Percentiles rank a stretch among this genome's conserved stretches.
Conservation (phyloP, 2,888 invertebrate genomes). For the Diplolepis rosae region DNA sequence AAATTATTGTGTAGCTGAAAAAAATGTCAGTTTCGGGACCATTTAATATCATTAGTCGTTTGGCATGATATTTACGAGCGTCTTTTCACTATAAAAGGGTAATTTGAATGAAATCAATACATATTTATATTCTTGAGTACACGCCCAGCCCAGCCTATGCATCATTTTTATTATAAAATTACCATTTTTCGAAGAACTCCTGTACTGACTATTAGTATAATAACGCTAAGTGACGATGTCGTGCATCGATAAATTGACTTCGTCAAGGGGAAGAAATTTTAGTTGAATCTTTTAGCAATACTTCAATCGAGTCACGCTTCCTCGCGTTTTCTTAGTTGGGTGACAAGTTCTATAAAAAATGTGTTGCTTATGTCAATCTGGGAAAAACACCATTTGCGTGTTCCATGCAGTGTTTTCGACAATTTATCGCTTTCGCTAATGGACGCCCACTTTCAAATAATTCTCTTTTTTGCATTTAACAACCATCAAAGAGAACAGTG, state of each 20-base stretch:
- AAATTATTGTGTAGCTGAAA: background rate
- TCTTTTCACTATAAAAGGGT: background rate
- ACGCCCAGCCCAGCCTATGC: background rate
- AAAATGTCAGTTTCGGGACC: background rate
- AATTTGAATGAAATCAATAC: background rate
- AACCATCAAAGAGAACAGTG: background rate
- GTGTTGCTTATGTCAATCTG: background rate
- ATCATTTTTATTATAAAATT: background rate
- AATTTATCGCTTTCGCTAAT: background rate
- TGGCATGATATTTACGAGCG: background rate
- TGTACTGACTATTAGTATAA: conserved; percentile 18
- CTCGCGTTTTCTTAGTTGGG: conserved; percentile 2
- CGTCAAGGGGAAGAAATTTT: background rate
- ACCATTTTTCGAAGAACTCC: background rate
- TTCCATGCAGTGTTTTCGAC: background rate
- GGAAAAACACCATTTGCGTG: background rate
- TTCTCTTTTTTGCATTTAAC: background rate
- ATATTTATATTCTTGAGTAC: background rate
- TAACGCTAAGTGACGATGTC: conserved; percentile 21
- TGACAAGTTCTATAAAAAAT: conserved; percentile 14
- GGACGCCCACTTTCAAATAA: background rate
- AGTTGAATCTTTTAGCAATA: background rate
- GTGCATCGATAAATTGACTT: conserved; percentile 26
- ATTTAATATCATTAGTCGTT: background rate
- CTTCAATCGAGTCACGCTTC: conserved; percentile 30